Evolutionary conservation across 2,888 invertebrate genomes (phyloP), one percentile per base, ranked within the genome.

Genomic region (Mesochorus sp.): DNA sequence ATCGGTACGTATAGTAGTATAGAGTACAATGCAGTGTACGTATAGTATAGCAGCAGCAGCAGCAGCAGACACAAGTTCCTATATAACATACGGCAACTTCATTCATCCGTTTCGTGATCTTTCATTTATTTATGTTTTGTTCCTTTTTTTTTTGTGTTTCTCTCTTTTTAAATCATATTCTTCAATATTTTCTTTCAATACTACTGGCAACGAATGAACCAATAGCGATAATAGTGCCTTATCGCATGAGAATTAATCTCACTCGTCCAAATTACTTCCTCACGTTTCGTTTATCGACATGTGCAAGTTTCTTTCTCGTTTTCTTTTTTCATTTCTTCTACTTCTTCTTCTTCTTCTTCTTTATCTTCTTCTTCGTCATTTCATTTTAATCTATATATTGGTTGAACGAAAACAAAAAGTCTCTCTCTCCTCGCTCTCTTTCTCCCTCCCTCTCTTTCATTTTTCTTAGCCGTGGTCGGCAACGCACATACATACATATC

Each of bases 1-100:
- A 70, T 82, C 78, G 80, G 80, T 86, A 86, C 81, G 77, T 81
- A 82, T 77, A 85, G 80, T 85, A 87, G 84, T 86, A 88, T 83
- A 77, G 85, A 86, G 82, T 86, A 87, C 84, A 88, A 87, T 86
- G 86, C 85, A 88, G 85, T 85, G 79, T 86, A 86, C 87, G 86
- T 81, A 83, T 85, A 85, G 77, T 82, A 85, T 84, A 84, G 81
- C 81, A 84, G 83, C 84, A 80, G 87, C 85, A 84, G 71, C 76
- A 67, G 66, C 57, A 37, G 80, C n/a, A n/a, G n/a, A n/a, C n/a
- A 81, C 80, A 84, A 86, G 81, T 86, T 84, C 80, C 81, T 82
- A 85, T n/a, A n/a, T 82, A 83, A 85, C 80, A 70, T 81, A 83
- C 80, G 81, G 79, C 82, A 80, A 64, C 81, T 81, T 80, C 84